These are phyloP conservation scores for Drosophila parthenogenetica DNA, from an alignment of 2,888 invertebrate species.

Conservation along the genomic window DNA sequence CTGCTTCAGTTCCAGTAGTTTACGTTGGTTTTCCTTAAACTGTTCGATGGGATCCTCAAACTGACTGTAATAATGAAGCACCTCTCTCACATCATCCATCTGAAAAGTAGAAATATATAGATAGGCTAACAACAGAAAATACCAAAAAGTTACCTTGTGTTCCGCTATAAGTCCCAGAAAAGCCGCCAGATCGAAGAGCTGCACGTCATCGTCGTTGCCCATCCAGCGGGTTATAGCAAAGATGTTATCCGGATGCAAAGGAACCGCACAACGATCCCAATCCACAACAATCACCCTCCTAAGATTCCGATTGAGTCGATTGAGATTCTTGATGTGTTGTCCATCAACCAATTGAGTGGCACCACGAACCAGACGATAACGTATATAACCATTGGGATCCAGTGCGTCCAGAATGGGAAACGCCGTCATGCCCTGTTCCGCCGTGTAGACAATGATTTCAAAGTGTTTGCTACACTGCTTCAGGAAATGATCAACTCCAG, in stretches of 20 bases:
- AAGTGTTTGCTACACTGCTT: conserved; percentile 95
- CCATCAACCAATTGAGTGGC: conserved; percentile 97
- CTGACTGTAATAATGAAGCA: conserved; percentile 95
- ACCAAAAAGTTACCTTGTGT: conserved; percentile 83
- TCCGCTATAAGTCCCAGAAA: conserved; percentile 95
- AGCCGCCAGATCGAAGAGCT: conserved; percentile 94
- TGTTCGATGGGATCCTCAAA: conserved; percentile 97
- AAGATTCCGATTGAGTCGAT: conserved; percentile 92
- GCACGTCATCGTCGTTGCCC: conserved; percentile 96
- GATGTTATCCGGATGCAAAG: conserved; percentile 95
- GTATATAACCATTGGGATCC: conserved; percentile 95
- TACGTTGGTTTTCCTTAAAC: conserved; percentile 95
- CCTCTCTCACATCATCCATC: conserved; percentile 96
- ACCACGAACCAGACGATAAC: conserved; percentile 96
- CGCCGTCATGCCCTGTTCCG: conserved; percentile 97
- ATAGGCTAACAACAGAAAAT: background rate
- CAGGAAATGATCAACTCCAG: conserved; percentile 97
- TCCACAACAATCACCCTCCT: conserved; percentile 97
- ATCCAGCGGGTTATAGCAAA: conserved; percentile 95
- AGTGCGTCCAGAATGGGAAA: conserved; percentile 97
- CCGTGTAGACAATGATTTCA: conserved; percentile 98
- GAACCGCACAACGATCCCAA: conserved; percentile 94
- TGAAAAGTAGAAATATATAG: conserved; percentile 84
- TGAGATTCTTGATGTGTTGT: conserved; percentile 96
- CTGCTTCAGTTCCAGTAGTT: conserved; percentile 89